Base-by-base conservation (phyloP, 2,113 vertebrate genomes). In the Oncorhynchus keta region DNA sequence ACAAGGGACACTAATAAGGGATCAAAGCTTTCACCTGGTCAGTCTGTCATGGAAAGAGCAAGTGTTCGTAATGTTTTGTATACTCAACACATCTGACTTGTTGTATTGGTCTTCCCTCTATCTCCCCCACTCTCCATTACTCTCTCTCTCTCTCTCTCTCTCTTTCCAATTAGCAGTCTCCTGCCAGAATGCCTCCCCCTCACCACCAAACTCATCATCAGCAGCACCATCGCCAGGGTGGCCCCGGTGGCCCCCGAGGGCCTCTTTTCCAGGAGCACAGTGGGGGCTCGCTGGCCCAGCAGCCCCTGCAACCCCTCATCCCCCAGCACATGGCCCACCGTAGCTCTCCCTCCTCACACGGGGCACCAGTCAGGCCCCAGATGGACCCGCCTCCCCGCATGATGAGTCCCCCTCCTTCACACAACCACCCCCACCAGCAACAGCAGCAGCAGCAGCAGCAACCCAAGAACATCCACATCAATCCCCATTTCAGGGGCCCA, bases 381-480 rank as follows among this genome's bases (percentile, higher is more conserved):
- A 93, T 95, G 69, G 97, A 98, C 81, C 91, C 92, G 0, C 93
- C 91, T 85, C 80, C 95, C 2, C 92, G 95, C 64, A 93, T 96
- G 85, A 94, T 97, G 92, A 93, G 91, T 91, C 94, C 95, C 51
- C 93, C 95, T 0, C 95, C 95, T 1, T 92, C 94, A 3, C 35
- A 24, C 13, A 84, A 68, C 78, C 92, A 88, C 74, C 77, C 82
- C 12, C 90, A 88, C 65, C 93, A 89, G 71, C 89, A 89, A 16
- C 87, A 87, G 5, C 87, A 86, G 5, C 39, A 45, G 7, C 39
- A 45, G 93, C 96, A 97, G 82, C n/a, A n/a, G n/a, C 94, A 97
- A 81, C 94, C 97, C 72, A 99, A 99, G 92, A 99, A 99, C 85
- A 99, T 99, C 77, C 97, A 99, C 88, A 99, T 99, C 86, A 99